Base-by-base conservation (phyloP, 2,888 invertebrate genomes). In the Ditula angustiorana region DNA sequence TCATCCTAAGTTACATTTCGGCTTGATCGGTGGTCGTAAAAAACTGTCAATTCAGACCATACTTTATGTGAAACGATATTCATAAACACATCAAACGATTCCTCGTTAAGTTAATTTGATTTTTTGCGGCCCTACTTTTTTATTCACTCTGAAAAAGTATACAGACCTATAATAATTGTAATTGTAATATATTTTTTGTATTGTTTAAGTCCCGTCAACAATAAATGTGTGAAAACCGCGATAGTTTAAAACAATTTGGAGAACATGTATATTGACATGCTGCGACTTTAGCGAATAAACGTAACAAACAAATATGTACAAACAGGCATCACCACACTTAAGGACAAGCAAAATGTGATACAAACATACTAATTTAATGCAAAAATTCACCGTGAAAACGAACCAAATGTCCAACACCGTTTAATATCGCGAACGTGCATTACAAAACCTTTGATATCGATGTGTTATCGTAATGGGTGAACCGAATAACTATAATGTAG, bases 1-100 rank as follows among this genome's bases (percentile, higher is more conserved):
- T 11, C 66, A 58, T 67, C 71, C 69, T 67, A 72, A 75, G 73
- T 73, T 71, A 59, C 71, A 71, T 73, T 76, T 72, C 71, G 71
- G 63, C 68, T 61, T 67, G 62, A 67, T 69, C 71, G 56, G 55
- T 53, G 44, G 46, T 56, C 68, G 60, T 74, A 73, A 76, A 73
- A 69, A 47, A 5, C 65, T 70, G 72, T 71, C 72, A 70, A 66
- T 69, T 71, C 65, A 61, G 68, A 71, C 67, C 66, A 67, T 70
- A 60, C 63, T 66, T 65, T 67, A 68, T 64, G 66, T 30, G 35
- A 68, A 66, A 67, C 67, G 65, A 67, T 71, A 67, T 58, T 44
- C 70, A 68, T 71, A 68, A 69, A 70, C 66, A 66, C 69, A 68
- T 66, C 67, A 41, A 62, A 8, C 24, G 49, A 62, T 50, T 50